Base-by-base conservation (phyloP, 2,888 invertebrate genomes). In the Hydropsyche betteni region DNA sequence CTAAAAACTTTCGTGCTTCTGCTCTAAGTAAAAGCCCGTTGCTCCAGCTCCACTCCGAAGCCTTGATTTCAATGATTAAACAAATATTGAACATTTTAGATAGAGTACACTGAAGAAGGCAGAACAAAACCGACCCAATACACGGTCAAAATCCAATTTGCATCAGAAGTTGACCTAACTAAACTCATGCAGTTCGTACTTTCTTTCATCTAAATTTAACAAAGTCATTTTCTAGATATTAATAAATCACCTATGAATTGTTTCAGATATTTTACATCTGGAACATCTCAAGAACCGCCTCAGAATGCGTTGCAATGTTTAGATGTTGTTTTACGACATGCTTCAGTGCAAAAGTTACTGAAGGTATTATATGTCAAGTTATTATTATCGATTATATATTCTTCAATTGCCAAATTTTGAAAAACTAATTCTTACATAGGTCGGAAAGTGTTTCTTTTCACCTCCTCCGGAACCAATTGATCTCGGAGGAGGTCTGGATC, bases 361-460 rank as follows among this genome's bases (percentile, higher is more conserved):
- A 81, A 80, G 78, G 77, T 75, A 44, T 75, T 71, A 44, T 14
- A 16, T 12, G 58, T 51, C 8, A 14, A 55, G 6, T 55, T 68
- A 38, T 36, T 36, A 55, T 52, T 24, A 51, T 64, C 74, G 8
- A 10, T 24, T 16, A 14, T 6, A 51, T 74, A 34, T 10, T 70
- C n/a, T 58, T 24, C 24, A 2, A 24, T 24, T 24, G 2, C 24
- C n/a, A 72, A 44, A 44, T 44, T 44, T 44, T 4, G 3, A 10
- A 44, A 44, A 53, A 53, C n/a, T 14, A n/a, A 53, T 10, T 55
- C 5, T 14, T 58, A 38, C 36, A 7, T 38, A 92, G 83, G 92
- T 93, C 53, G 95, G 95, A 0, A 89, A 95, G 8, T 95, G 95
- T 12, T 95, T 93, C 83, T 98, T 94, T 84, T 90, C 90, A 38